Evolutionary conservation across 2,797 vertebrate species (phyloP).

Genomic region (Microcaecilia unicolor): DNA sequence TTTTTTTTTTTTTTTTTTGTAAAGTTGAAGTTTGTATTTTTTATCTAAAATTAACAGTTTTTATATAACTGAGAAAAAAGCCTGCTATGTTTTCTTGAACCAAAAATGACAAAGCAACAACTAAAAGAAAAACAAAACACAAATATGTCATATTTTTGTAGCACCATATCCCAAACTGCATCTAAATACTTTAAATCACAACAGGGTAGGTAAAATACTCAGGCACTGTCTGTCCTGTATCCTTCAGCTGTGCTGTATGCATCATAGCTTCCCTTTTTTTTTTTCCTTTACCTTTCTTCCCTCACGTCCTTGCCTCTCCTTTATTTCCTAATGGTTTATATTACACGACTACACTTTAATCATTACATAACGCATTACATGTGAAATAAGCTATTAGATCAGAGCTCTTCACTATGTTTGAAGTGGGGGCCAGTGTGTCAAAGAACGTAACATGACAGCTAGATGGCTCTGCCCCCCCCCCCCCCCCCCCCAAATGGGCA

Average conservation of each 20-base stretch:
- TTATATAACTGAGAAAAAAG: conserved; percentile 60
- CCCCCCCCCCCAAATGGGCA: no score
- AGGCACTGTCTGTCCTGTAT: conserved; percentile 22
- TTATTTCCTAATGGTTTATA: conserved; percentile 20
- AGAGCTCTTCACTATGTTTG: no score
- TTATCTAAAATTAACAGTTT: conserved; percentile 69
- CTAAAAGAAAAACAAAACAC: neutral
- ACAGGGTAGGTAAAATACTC: conserved; percentile 24
- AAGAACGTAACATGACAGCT: no score
- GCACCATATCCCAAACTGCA: conserved; percentile 33
- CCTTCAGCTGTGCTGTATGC: conserved; percentile 26
- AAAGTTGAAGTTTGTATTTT: conserved; percentile 77
- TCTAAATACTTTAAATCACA: conserved; percentile 35
- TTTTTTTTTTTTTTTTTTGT: conserved; percentile 65
- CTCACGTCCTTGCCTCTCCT: no score
- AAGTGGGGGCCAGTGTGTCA: no score
- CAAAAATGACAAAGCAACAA: conserved; percentile 25
- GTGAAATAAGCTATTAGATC: conserved; percentile 24
- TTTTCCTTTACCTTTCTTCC: conserved; percentile 18
- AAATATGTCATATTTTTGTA: conserved; percentile 44
- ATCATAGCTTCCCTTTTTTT: conserved; percentile 24
- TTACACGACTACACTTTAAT: conserved; percentile 20
- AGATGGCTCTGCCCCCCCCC: no score
- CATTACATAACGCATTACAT: conserved; percentile 18
- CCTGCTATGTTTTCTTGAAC: conserved; percentile 58